These are phyloP conservation scores for Acridotheres tristis DNA, from an alignment of 2,797 vertebrate genomes.

Conservation along the genomic window DNA sequence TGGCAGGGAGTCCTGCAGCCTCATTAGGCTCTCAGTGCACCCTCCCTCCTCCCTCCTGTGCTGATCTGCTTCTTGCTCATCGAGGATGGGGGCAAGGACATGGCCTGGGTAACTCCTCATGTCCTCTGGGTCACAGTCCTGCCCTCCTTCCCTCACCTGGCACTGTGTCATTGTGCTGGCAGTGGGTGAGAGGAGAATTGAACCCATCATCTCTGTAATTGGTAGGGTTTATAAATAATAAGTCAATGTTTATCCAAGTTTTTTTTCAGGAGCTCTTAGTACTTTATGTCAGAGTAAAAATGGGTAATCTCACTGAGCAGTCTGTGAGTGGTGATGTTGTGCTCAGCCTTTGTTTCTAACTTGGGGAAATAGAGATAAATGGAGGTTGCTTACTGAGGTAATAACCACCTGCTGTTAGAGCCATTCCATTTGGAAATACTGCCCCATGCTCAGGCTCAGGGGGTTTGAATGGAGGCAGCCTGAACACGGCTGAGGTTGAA, in stretches of 20 bases:
- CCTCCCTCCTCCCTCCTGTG: neutral
- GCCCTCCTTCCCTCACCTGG: neutral
- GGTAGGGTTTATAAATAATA: neutral
- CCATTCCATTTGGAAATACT: neutral
- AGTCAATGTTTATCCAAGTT: neutral
- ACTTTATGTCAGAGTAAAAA: neutral
- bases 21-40: neutral
- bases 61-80: rapidly evolving
- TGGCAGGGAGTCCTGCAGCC: neutral
- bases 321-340: neutral
- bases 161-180: neutral
- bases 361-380: neutral
- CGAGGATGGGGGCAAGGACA: rapidly evolving
- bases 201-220: neutral
- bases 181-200: neutral
- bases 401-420: neutral
- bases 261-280: neutral
- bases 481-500: neutral
- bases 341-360: neutral
- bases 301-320: neutral
- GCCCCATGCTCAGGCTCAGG: neutral
- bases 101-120: neutral
- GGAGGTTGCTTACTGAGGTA: neutral
- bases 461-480: neutral
- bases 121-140: neutral